Percentiles rank a stretch among this genome's conserved stretches.
These are phyloP conservation scores for Temnothorax rugatulus DNA, from an alignment of 2,888 invertebrate species.

Conservation along the genomic window DNA sequence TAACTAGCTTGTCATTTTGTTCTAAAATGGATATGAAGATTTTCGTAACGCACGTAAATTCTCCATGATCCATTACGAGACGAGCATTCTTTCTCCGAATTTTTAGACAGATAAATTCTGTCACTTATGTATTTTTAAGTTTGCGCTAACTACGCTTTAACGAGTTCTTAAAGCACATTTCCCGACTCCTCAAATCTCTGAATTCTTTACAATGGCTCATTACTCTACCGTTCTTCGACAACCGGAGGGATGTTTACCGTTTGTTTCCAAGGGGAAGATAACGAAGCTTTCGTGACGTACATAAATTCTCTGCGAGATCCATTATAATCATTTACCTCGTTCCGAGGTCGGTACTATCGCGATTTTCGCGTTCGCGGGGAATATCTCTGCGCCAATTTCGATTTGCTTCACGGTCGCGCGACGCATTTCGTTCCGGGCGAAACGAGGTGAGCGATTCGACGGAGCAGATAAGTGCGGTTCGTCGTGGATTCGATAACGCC, in stretches of 20 bases:
- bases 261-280: constrained; percentile 24
- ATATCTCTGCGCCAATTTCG: constrained; percentile 34
- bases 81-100: background rate
- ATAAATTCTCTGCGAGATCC: constrained; percentile 31
- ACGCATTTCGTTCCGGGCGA: constrained; percentile 17
- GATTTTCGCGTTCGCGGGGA: constrained; percentile 28
- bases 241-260: constrained; percentile 15
- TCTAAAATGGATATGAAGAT: background rate
- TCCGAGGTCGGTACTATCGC: background rate
- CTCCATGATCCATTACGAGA: background rate
- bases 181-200: constrained; percentile 5
- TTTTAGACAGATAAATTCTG: background rate
- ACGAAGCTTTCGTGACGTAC: constrained; percentile 9
- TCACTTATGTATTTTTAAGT: background rate
- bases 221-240: background rate
- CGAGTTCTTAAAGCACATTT: background rate
- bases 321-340: constrained; percentile 45
- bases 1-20: background rate
- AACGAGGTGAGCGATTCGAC: constrained; percentile 41
- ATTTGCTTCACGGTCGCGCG: constrained; percentile 23
- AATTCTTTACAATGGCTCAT: constrained; percentile 2
- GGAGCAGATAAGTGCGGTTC: constrained; percentile 41
- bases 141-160: background rate
- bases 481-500: constrained; percentile 40
- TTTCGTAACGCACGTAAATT: background rate